Conservation (phyloP, 2,113 vertebrate genomes). For the Lipophrys pholis region DNA sequence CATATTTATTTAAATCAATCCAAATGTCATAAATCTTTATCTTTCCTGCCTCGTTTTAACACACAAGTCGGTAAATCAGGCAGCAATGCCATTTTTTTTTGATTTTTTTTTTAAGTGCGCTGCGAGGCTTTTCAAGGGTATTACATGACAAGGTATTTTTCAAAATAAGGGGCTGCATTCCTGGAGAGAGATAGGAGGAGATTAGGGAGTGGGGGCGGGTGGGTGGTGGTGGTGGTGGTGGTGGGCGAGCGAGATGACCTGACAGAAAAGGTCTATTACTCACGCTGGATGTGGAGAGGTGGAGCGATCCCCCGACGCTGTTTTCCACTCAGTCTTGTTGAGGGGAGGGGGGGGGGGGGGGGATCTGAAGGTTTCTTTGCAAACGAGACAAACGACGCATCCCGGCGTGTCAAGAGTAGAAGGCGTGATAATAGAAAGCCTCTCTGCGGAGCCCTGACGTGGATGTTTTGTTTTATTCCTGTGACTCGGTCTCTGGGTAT, state of each 20-base stretch:
- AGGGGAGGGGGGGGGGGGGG: too few species aligned
- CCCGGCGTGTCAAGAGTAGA: conserved; percentile 10
- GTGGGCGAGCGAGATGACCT: conserved; percentile 59
- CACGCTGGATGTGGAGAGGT: conserved; percentile 41
- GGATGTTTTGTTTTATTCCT: conserved; percentile 46
- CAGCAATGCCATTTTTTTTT: conserved; percentile 62
- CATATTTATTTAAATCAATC: conserved; percentile 71
- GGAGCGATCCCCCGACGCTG: conserved; percentile 43
- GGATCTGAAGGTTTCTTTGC: conserved; percentile 10
- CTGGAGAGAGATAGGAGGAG: conserved; percentile 78
- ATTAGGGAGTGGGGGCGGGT: conserved; percentile 66
- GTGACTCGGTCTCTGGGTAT: conserved; percentile 1
- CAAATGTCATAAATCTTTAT: conserved; percentile 68
- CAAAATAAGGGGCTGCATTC: conserved; percentile 81
- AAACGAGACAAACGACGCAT: not conserved
- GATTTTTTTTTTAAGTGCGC: conserved; percentile 50
- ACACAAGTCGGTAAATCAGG: conserved; percentile 70
- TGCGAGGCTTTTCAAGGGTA: conserved; percentile 79
- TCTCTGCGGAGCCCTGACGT: conserved; percentile 15
- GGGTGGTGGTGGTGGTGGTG: conserved; percentile 36
- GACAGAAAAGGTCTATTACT: conserved; percentile 66
- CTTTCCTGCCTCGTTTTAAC: conserved; percentile 66
- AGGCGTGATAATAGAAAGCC: conserved; percentile 14
- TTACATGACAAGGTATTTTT: conserved; percentile 82
- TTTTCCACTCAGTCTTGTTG: conserved; percentile 24